phyloP scores from a whole-genome alignment of 2,888 invertebrate species.

The Exocentrus adspersus region DNA sequence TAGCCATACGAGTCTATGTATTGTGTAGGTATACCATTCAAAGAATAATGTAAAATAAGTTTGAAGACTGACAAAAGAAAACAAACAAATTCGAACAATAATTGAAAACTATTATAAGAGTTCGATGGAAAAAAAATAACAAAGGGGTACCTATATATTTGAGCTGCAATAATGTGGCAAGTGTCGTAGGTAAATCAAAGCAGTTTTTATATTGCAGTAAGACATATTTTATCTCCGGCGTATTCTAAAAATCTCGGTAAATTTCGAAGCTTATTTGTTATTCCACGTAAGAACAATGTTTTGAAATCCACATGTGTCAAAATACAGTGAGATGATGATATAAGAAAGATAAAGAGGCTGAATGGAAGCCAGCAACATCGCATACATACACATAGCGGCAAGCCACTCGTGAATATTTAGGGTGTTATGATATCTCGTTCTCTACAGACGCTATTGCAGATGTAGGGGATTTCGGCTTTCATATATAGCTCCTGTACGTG shows the following conservation, averaged over 20 bases:
- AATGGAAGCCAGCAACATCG: constrained; percentile 50
- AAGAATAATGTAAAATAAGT: no score
- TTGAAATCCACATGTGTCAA: constrained; percentile 54
- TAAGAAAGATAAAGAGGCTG: constrained; percentile 55
- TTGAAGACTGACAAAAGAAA: no score
- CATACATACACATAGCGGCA: constrained; percentile 57
- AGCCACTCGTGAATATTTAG: constrained; percentile 63
- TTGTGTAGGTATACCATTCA: no score
- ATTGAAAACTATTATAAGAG: no score
- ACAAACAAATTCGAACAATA: no score
- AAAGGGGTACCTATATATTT: no score
- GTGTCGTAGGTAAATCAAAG: neutral
- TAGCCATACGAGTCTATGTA: no score
- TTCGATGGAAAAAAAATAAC: no score
- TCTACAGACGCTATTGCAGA: constrained; percentile 42
- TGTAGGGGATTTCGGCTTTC: constrained; percentile 50
- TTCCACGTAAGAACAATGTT: constrained; percentile 55
- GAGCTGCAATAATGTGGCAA: no score
- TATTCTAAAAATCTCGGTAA: constrained; percentile 23
- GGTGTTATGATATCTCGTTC: constrained; percentile 53
- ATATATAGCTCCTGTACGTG: constrained; percentile 48
- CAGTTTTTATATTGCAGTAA: neutral
- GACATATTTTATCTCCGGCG: neutral
- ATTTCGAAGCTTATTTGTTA: constrained; percentile 47
- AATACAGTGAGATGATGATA: constrained; percentile 54